Evolutionary conservation across 53 echinoderm and acorn worm genomes (phyloP), one percentile per base, ranked within the genome.

Genomic region (Echinarachnius parma): DNA sequence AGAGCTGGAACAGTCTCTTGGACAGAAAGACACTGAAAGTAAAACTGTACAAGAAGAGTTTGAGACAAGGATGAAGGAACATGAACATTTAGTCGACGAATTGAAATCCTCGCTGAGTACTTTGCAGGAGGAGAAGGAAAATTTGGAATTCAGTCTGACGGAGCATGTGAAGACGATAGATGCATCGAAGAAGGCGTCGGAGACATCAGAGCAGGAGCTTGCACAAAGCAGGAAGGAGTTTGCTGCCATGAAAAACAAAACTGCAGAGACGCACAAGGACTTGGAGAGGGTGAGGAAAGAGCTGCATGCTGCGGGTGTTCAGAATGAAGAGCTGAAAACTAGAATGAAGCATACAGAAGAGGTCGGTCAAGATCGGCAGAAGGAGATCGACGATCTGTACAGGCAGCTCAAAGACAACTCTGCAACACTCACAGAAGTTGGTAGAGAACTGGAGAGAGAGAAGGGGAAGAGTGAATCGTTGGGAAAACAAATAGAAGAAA

Each of bases 231-330:
- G 36, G 28, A 75, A 48, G 35, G 81, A 78, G 16, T 53, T 74
- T 57, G 75, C 39, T 30, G 28, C 30, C 42, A 60, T 66, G 16
- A 23, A 48, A 18, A 28, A 48, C 4, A 77, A 62, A 28, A 21
- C 78, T 34, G 27, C 63, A 16, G 74, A 72, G 39, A 14, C 28
- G 28, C 64, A 50, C 9, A 71, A 34, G 46, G 77, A 75, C 20
- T 16, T 87, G 28, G 80, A 82, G 46, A 75, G 66, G 57, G 44
- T 55, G 30, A 78, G 53, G 53, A 70, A 66, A 25, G 79, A 87
- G 49, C 36, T 79, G 15, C 61, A 67, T 29, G 81, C 78, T 33
- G 78, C 78, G 2, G 64, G 78, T 37, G 44, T 78, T 24, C 28
- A 62, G 28, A 64, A 44, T 63, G 78, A 54, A 35, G 65, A 64